Conservation (phyloP, 2,888 invertebrate genomes). For the Lysandra bellargus region DNA sequence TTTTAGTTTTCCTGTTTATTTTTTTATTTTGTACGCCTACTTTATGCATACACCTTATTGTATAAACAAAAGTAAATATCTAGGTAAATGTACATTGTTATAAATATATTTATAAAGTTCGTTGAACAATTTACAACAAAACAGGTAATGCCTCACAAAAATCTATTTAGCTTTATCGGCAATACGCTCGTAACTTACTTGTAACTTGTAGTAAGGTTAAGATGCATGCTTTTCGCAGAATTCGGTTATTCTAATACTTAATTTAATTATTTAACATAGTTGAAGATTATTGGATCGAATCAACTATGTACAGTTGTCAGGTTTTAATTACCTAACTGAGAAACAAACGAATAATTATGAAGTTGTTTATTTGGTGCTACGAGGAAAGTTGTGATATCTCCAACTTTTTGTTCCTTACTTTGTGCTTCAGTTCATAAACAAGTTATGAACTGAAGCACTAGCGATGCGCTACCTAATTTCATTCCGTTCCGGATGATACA, state of each 20-base stretch:
- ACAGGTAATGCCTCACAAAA: no score
- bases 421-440: no score
- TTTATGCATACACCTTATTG: no score
- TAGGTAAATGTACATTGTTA: no score
- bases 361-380: slow-evolving; percentile 61
- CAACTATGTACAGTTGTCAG: slow-evolving; percentile 61
- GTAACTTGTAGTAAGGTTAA: background rate
- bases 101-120: no score
- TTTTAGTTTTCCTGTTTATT: background rate
- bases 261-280: background rate
- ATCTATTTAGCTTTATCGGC: no score
- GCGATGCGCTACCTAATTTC: slow-evolving; percentile 28
- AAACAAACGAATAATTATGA: slow-evolving; percentile 68
- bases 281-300: slow-evolving; percentile 44
- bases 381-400: slow-evolving; percentile 64
- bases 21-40: background rate
- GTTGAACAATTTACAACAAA: no score
- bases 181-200: background rate
- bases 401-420: slow-evolving; percentile 44
- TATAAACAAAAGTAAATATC: no score
- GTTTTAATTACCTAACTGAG: slow-evolving; percentile 65
- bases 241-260: background rate
- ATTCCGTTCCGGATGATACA: slow-evolving; percentile 19
- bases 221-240: background rate
- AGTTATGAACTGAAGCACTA: slow-evolving; percentile 42